phyloP scores from a whole-genome alignment of 2,797 vertebrate genomes.

The Sebastes taczanowskii region DNA sequence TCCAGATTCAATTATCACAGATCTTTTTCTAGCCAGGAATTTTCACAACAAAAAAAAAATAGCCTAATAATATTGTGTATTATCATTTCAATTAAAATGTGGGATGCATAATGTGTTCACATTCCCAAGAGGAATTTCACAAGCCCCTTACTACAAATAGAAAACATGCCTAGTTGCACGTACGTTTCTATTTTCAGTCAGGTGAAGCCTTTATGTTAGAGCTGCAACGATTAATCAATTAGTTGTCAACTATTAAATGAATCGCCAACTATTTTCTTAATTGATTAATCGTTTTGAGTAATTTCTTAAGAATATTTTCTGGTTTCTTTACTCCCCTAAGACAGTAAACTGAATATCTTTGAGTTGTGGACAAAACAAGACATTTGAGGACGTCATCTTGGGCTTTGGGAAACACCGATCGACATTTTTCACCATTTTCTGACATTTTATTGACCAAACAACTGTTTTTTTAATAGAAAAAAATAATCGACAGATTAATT shows the following conservation, averaged over 20 bases:
- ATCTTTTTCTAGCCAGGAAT: constrained; percentile 35
- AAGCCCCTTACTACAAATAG: constrained; percentile 34
- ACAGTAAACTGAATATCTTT: no score
- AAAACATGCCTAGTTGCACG: constrained; percentile 39
- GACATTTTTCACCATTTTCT: no score
- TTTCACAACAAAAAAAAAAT: constrained; percentile 42
- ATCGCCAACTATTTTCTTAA: no score
- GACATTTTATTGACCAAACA: no score
- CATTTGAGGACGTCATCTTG: background rate
- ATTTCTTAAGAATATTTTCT: background rate
- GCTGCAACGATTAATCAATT: background rate
- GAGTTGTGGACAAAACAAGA: background rate
- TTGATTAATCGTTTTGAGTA: background rate
- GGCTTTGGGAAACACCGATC: no score
- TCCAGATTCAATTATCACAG: constrained; percentile 60
- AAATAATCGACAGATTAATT: no score
- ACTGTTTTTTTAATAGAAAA: no score
- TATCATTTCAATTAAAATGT: constrained; percentile 51
- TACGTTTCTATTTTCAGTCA: constrained; percentile 39
- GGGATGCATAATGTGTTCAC: constrained; percentile 41
- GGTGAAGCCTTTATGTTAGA: constrained; percentile 10
- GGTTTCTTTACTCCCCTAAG: no score
- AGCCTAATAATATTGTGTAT: constrained; percentile 16
- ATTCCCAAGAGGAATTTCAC: constrained; percentile 56
- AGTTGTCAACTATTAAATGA: no score